phyloP scores from a whole-genome alignment of 2,888 invertebrate genomes.

The Pinctada fucata region DNA sequence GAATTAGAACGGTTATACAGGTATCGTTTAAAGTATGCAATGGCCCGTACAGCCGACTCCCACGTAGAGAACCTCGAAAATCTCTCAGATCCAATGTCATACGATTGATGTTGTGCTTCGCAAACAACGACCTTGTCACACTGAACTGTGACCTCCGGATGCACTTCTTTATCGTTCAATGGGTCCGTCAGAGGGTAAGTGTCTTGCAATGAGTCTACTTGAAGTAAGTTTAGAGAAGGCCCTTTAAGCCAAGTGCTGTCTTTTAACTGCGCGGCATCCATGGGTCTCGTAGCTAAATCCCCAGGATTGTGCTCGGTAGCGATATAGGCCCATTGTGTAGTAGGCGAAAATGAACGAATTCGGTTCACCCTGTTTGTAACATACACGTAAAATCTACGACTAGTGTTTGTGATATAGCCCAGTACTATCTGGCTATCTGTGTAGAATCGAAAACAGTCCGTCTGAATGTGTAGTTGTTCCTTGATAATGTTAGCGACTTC shows the following conservation, averaged over 20 bases:
- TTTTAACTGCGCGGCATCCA: slow-evolving; percentile 6
- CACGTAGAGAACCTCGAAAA: neutral
- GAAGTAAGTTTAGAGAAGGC: neutral
- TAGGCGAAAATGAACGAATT: slow-evolving; percentile 13
- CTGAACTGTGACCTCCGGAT: no score
- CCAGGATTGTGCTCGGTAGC: slow-evolving; percentile 33
- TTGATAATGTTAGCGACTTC: neutral
- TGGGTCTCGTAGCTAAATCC: slow-evolving; percentile 18
- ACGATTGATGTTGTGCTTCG: no score
- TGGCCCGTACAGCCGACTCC: neutral
- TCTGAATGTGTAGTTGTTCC: neutral
- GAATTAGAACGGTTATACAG: no score
- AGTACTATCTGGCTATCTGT: slow-evolving; percentile 25
- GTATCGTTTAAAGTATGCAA: no score
- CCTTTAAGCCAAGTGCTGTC: slow-evolving; percentile 20
- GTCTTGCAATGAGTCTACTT: no score
- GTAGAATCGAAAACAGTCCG: slow-evolving; percentile 3
- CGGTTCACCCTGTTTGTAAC: slow-evolving; percentile 20
- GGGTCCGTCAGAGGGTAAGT: no score
- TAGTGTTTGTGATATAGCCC: slow-evolving; percentile 22
- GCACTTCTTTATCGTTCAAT: no score
- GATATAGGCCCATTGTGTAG: slow-evolving; percentile 33
- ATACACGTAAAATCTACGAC: slow-evolving; percentile 25
- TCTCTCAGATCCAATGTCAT: neutral
- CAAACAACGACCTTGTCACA: no score